Conservation (phyloP, 1,140 invertebrate species). For the Diorhabda elongata region DNA sequence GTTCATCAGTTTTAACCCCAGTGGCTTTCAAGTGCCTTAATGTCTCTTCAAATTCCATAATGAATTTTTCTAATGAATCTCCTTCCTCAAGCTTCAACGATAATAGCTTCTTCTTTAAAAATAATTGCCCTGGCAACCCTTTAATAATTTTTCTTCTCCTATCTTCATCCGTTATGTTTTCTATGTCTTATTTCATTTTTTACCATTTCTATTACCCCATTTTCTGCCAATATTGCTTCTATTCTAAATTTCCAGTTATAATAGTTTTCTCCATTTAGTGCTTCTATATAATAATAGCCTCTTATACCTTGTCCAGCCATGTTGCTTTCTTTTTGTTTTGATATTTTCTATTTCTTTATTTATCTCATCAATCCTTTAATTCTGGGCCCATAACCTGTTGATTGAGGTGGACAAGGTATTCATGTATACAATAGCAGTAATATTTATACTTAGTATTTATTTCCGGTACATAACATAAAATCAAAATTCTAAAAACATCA, state of each 20-base stretch:
- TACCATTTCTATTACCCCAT: conserved; percentile 15
- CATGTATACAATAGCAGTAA: too few species aligned
- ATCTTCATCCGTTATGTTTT: conserved; percentile 5
- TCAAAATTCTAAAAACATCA: too few species aligned
- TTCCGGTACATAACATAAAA: too few species aligned
- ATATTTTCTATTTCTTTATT: too few species aligned
- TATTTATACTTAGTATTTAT: too few species aligned
- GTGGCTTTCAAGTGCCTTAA: conserved; percentile 24
- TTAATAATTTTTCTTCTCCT: conserved; percentile 7
- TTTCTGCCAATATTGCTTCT: conserved; percentile 22
- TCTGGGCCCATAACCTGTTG: too few species aligned
- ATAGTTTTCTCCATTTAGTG: background rate
- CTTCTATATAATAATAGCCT: background rate
- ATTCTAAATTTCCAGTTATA: conserved; percentile 25
- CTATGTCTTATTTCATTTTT: conserved; percentile 11
- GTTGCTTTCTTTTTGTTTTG: too few species aligned
- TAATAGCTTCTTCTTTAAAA: conserved; percentile 24
- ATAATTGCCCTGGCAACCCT: conserved; percentile 26
- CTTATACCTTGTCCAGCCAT: too few species aligned
- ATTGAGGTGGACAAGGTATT: too few species aligned
- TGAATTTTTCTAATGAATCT: too few species aligned
- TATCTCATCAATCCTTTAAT: too few species aligned
- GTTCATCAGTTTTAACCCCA: conserved; percentile 20
- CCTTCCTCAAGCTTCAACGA: conserved; percentile 26
- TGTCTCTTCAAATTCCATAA: conserved; percentile 26